phyloP scores from a whole-genome alignment of 2,113 vertebrate species.

The Tetrao urogallus region DNA sequence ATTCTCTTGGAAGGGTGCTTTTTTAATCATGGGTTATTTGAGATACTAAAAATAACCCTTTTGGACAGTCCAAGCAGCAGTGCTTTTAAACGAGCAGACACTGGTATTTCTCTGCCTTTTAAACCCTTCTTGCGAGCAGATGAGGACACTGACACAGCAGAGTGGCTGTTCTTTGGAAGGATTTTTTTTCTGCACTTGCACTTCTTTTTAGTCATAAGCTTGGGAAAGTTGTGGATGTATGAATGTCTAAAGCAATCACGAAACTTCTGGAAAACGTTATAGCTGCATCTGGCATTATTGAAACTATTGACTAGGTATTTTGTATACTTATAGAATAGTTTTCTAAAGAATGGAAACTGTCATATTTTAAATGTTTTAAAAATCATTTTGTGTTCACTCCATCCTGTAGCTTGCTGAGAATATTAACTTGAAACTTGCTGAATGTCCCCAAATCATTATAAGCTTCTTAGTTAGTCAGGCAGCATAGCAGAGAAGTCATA shows the following conservation, averaged over 20 bases:
- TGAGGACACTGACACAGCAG: background rate
- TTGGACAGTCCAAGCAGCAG: background rate
- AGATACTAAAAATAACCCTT: constrained; percentile 17
- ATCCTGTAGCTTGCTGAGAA: background rate
- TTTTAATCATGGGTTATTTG: background rate
- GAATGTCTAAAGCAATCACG: background rate
- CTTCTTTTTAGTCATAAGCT: background rate
- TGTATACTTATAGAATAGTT: background rate
- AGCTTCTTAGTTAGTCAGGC: background rate
- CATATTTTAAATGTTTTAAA: background rate
- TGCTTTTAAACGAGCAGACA: background rate
- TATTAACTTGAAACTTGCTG: background rate
- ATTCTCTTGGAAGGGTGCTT: background rate
- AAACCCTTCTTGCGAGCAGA: background rate
- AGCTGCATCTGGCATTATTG: background rate
- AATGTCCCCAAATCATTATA: background rate
- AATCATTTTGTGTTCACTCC: background rate
- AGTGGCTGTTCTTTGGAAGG: background rate
- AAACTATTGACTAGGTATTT: background rate
- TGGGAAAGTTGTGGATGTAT: background rate
- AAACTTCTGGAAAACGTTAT: background rate
- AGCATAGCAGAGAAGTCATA: background rate
- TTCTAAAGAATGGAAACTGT: background rate
- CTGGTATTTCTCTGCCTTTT: constrained; percentile 2
- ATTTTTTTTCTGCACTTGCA: background rate